Conservation (phyloP, 2,113 vertebrate genomes). For the Burhinus oedicnemus region DNA sequence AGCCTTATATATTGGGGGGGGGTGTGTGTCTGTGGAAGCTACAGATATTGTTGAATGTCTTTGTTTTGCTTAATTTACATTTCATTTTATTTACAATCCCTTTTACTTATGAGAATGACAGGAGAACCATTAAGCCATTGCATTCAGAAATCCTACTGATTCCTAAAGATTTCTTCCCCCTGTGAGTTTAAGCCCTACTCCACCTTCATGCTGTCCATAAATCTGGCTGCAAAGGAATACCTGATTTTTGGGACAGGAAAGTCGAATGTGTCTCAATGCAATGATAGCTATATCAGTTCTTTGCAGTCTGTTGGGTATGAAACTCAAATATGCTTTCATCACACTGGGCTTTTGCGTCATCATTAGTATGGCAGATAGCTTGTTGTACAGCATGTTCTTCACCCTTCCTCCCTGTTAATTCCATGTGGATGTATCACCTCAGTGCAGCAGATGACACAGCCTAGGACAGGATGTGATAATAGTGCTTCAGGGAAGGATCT, state of each 20-base stretch:
- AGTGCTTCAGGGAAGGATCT: neutral
- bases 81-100: neutral
- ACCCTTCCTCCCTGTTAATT: neutral
- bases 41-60: neutral
- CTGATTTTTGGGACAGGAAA: neutral
- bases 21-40: too few species aligned
- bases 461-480: neutral
- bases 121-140: neutral
- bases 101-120: neutral
- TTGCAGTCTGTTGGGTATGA: neutral
- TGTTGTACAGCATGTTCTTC: neutral
- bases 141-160: neutral
- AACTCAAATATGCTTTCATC: neutral
- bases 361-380: neutral
- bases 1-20: neutral
- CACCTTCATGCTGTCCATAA: neutral
- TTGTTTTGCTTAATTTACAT: neutral
- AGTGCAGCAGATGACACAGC: neutral
- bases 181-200: neutral
- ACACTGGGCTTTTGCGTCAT: neutral
- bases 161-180: neutral
- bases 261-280: neutral
- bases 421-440: neutral
- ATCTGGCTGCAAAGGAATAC: neutral
- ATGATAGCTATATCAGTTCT: neutral